These are phyloP conservation scores for Myiozetetes cayanensis DNA, from an alignment of 2,113 vertebrate genomes.

Conservation along the genomic window DNA sequence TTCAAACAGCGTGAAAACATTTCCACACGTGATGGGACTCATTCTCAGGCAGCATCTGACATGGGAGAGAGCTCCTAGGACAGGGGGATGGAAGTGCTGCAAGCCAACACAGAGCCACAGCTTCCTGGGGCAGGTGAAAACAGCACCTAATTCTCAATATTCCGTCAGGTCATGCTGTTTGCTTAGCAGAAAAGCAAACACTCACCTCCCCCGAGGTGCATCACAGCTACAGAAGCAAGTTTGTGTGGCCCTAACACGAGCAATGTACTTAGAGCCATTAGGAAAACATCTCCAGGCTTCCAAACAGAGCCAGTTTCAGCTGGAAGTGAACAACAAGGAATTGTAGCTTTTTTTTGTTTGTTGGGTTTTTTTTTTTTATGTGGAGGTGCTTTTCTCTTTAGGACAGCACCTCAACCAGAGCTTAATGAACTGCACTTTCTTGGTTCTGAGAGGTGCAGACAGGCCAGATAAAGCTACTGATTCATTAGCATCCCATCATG, in stretches of 20 bases:
- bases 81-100: neutral
- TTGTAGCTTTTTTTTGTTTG: neutral
- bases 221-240: neutral
- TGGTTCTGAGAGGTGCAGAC: neutral
- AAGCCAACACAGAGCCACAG: rapidly evolving
- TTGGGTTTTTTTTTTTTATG: neutral
- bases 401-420: neutral
- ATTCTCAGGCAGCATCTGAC: neutral
- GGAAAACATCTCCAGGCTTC: neutral
- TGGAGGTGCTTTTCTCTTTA: neutral
- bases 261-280: rapidly evolving
- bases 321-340: neutral
- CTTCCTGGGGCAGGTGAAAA: neutral
- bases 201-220: neutral
- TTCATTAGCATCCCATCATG: constrained; percentile 15
- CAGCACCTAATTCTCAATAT: neutral
- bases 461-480: neutral
- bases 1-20: rapidly evolving
- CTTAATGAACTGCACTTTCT: neutral
- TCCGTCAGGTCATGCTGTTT: neutral
- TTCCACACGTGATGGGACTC: neutral
- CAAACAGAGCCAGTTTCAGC: rapidly evolving
- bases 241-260: neutral
- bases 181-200: neutral
- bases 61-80: rapidly evolving